A percentile compares a stretch with the other conserved stretches of the same genome.
phyloP scores from a whole-genome alignment of 2,113 vertebrate genomes.

The Sciurus niger region DNA sequence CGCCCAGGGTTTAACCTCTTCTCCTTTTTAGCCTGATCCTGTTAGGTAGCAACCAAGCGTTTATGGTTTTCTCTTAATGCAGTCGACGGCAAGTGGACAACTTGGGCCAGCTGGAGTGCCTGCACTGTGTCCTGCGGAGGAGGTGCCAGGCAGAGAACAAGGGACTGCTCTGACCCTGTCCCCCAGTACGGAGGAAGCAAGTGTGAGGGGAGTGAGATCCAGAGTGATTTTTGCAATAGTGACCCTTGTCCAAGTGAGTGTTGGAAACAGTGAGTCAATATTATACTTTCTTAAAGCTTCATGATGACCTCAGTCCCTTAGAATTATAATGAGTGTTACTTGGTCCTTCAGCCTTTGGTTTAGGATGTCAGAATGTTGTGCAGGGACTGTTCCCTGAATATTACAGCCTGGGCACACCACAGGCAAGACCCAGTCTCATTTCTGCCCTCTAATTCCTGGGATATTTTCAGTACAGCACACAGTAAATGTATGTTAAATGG shows the following conservation, averaged over 20 bases:
- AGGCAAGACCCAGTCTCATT: neutral
- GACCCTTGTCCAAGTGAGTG: constrained; percentile 96
- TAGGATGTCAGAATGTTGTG: neutral
- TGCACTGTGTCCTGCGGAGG: constrained; percentile 96
- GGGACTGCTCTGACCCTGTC: constrained; percentile 93
- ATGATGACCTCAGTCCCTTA: neutral
- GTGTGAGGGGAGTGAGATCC: constrained; percentile 95
- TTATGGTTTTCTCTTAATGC: constrained; percentile 41
- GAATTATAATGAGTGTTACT: neutral
- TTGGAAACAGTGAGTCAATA: constrained; percentile 38
- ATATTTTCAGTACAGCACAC: neutral
- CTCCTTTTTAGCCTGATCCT: neutral
- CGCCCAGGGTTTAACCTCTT: neutral
- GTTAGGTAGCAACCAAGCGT: neutral
- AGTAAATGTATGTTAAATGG: neutral
- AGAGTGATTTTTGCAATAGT: constrained; percentile 96
- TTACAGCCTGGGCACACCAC: neutral
- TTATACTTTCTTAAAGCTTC: constrained; percentile 59
- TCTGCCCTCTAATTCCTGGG: neutral
- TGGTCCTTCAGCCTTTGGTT: neutral
- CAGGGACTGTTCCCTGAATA: neutral
- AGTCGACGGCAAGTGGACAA: constrained; percentile 97
- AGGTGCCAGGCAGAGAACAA: constrained; percentile 93
- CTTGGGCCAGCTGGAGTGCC: constrained; percentile 95
- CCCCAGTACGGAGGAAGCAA: constrained; percentile 93